Base-by-base conservation (phyloP, 2,888 invertebrate genomes). In the Chaitophorus viminalis region DNA sequence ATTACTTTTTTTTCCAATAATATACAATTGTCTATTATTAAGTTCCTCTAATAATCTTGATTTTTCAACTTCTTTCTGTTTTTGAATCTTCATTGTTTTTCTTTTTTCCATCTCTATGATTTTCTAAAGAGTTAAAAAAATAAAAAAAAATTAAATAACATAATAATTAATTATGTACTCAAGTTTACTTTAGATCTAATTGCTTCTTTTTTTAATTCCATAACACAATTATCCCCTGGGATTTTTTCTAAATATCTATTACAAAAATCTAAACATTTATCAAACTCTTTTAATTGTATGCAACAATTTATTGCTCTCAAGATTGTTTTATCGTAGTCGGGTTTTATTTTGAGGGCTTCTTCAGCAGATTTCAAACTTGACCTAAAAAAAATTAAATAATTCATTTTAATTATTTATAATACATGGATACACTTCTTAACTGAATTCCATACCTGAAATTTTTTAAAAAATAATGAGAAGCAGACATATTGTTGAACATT, bases 401-500 rank as follows among this genome's bases (percentile, higher is more conserved):
- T 60, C 21, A 60, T 60, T 25, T 46, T 60, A 21, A 3, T 60
- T 25, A 60, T 60, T 60, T 25, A 25, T 60, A 29, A 86, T 36
- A 31, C 54, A 52, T 46, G 14, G 46, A 52, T 46, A n/a, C 29
- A 31, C n/a, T 6, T 29, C 6, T 33, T 1, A 31, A 75, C 88
- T 89, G 5, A 29, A 29, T 33, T 68, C 46, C 17, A 21, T 91
- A 93, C 93, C 96, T 92, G 91, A 94, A 95, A 91, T 96, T 97
- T 91, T 96, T 94, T 54, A 99, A 91, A 91, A 95, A 94, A 91
- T 93, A 98, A 90, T 99, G 95, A 0, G 97, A 94, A 0, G 98
- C 97, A 2, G 98, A 96, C 89, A 99, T 93, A 91, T 99, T 99
- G 90, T 97, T 97, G 90, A 97, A 96, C 25, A 99, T 93, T 89